Evolutionary conservation across 2,113 vertebrate genomes (phyloP), one percentile per base, ranked within the genome.

Genomic region (Stegastes partitus): DNA sequence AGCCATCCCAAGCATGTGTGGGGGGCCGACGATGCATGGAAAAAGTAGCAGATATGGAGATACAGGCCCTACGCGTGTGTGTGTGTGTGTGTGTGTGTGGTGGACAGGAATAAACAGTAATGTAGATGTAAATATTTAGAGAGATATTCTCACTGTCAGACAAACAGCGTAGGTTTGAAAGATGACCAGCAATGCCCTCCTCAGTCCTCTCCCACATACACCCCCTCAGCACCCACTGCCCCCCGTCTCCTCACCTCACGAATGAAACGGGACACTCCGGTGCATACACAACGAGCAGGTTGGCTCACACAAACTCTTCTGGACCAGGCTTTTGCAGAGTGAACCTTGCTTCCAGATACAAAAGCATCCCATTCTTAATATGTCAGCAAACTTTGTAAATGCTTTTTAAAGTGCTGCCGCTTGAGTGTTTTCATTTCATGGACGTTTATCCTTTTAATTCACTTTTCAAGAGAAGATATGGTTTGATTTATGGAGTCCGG

Each of bases 41-140:
- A 69, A 79, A 86, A 88, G 82, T 58, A 82, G 76, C 77, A 87
- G 86, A 90, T 90, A 83, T 81, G 63, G 71, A 89, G 81, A 87
- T 82, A 86, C 51, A 62, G 56, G 50, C 75, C 25, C 55, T n/a
- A 51, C 21, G 56, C 39, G 76, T 37, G 26, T 42, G 39, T 42
- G 39, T 42, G 39, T 14, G 39, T 70, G 86, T 56, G 39, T 74
- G 77, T 63, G 61, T 26, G 44, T 44, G 47, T 31, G 63, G 79
- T 54, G 70, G 50, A 89, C 68, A 86, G 80, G 85, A 94, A 95
- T 95, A 97, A 97, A 96, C 96, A 96, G 95, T 96, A 96, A 96
- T 93, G 93, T 93, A 96, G 96, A 96, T 95, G 93, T 97, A 97
- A 98, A 97, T 96, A 97, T 97, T 97, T 97, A 93, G 93, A 96